A percentile compares a stretch with the other conserved stretches of the same genome.
These are phyloP conservation scores for Sphaeridia pumilis DNA, from an alignment of 2,888 invertebrate species.

Conservation along the genomic window DNA sequence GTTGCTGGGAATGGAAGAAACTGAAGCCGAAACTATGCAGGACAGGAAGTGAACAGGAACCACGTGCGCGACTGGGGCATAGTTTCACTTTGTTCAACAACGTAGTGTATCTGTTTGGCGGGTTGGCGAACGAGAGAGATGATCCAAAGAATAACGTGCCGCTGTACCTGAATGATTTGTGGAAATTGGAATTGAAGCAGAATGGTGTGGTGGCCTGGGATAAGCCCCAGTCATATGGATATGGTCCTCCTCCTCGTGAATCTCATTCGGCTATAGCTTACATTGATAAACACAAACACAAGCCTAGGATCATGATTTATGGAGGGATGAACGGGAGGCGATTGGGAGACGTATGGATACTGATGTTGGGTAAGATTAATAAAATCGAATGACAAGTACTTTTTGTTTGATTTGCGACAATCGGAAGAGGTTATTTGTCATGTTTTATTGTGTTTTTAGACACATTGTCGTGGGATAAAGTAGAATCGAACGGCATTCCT, in stretches of 20 bases:
- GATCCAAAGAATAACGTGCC: slow-evolving; percentile 97
- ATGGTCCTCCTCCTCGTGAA: slow-evolving; percentile 85
- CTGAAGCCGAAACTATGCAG: slow-evolving; percentile 81
- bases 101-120: slow-evolving; percentile 91
- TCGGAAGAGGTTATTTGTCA: neutral
- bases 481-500: slow-evolving; percentile 68
- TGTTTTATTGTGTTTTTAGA: slow-evolving; percentile 43
- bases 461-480: slow-evolving; percentile 85
- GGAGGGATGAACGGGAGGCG: slow-evolving; percentile 98
- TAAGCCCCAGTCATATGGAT: slow-evolving; percentile 75
- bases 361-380: slow-evolving; percentile 57
- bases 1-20: slow-evolving; percentile 98
- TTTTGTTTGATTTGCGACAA: neutral
- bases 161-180: slow-evolving; percentile 90
- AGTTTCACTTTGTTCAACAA: slow-evolving; percentile 91
- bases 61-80: slow-evolving; percentile 92
- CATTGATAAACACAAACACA: slow-evolving; percentile 62
- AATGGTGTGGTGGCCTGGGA: slow-evolving; percentile 73
- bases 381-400: neutral
- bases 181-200: slow-evolving; percentile 75
- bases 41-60: slow-evolving; percentile 55
- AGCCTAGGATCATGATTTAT: slow-evolving; percentile 81
- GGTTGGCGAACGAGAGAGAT: slow-evolving; percentile 93
- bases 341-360: slow-evolving; percentile 92
- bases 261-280: slow-evolving; percentile 93